Evolutionary conservation across 30 jellyfish, hydroid and myxozoan genomes (phyloP), one percentile per base, ranked within the genome.

Genomic region (Mastigias papua): DNA sequence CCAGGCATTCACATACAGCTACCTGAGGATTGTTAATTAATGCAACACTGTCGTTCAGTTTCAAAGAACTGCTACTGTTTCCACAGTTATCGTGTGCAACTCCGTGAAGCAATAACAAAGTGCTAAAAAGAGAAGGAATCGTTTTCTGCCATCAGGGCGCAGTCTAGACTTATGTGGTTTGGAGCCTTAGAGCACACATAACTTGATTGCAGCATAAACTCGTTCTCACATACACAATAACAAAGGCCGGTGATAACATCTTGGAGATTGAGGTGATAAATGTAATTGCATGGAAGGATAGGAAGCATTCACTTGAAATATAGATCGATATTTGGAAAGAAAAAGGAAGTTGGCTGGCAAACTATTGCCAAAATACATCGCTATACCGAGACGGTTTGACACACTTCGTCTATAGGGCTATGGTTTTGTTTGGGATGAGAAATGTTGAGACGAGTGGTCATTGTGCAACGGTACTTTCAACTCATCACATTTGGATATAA

Each of bases 151-250:
- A 51, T 72, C 21, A 72, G 83, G 83, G 83, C 83, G 57, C 60
- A 58, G 88, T 77, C 88, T 77, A 77, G 88, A 77, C 88, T 26
- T 22, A 62, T 58, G 76, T 34, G 88, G 75, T 77, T 33, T 77
- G 78, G 88, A 77, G 73, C 77, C 48, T 27, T 21, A 60, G 46
- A 60, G 77, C 88, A 77, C 88, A 57, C 77, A 77, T 25, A 54
- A 57, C 88, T 17, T 23, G 19, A 13, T 19, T 22, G 74, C 74
- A 63, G 19, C 74, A 63, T n/a, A 37, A 8, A 63, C 6, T 27
- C 74, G n/a, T 63, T 1, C 20, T 63, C 74, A 63, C 74, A 63
- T 26, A 25, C 74, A 25, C 74, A 63, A 63, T 63, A 63, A 63
- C 74, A 63, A 63, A 20, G 37, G 74, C 74, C 23, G 7, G 37